Percentiles rank a stretch among this genome's conserved stretches.
Conservation (phyloP, 2,113 vertebrate genomes). For the Promerops cafer region DNA sequence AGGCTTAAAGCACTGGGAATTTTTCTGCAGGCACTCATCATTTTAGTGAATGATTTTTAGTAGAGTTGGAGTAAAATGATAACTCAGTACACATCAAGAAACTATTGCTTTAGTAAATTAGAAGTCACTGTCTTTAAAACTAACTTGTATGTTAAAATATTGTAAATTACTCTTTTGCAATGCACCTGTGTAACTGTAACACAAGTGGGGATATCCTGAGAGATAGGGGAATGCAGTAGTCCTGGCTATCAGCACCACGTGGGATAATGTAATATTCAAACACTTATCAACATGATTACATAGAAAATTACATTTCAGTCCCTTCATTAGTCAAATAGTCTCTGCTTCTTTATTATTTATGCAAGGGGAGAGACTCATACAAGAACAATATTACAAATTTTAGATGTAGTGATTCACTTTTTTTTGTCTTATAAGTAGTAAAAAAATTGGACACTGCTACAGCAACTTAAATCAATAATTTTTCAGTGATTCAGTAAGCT, state of each 20-base stretch:
- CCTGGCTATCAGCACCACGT: not conserved
- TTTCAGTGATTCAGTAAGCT: not conserved
- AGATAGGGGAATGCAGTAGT: not conserved
- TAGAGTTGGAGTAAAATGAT: not conserved
- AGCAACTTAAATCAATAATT: not conserved
- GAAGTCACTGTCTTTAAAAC: not conserved
- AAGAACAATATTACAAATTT: not conserved
- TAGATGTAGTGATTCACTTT: not conserved
- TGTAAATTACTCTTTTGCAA: not conserved
- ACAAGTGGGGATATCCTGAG: not conserved
- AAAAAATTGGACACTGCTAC: not conserved
- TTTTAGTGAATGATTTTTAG: not conserved
- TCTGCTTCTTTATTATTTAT: not conserved
- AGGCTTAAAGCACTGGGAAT: not conserved
- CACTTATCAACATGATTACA: not conserved
- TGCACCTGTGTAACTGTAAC: not conserved
- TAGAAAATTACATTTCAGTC: not conserved
- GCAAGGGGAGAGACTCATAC: not conserved
- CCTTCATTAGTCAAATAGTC: not conserved
- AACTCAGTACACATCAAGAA: not conserved
- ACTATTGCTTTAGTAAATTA: not conserved
- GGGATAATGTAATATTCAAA: not conserved
- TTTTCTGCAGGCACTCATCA: not conserved
- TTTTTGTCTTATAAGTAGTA: not conserved
- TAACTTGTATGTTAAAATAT: not conserved